Conservation (phyloP, 1,140 invertebrate species). For the Drosophila pseudoananassae region DNA sequence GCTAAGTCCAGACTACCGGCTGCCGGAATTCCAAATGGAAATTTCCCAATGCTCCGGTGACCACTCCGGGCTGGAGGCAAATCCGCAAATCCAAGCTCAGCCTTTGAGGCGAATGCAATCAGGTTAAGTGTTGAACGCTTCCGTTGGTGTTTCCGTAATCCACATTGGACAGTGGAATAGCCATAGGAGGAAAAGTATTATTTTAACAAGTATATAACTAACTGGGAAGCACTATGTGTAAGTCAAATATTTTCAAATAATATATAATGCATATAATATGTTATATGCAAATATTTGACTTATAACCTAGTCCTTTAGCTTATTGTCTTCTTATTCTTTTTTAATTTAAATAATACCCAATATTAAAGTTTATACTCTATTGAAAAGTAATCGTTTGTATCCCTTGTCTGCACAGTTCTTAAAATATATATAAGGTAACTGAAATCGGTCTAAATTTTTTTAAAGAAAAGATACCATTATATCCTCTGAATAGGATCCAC, state of each 20-base stretch:
- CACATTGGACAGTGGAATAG: constrained; percentile 21
- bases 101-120: constrained; percentile 61
- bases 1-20: not conserved
- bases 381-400: too few species aligned
- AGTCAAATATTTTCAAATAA: too few species aligned
- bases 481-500: constrained; percentile 11
- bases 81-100: constrained; percentile 57
- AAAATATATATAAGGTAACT: too few species aligned
- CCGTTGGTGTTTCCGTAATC: constrained; percentile 47
- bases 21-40: constrained; percentile 28
- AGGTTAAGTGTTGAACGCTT: constrained; percentile 63
- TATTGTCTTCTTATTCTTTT: not conserved
- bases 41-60: constrained; percentile 21
- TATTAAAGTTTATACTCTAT: too few species aligned
- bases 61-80: constrained; percentile 12
- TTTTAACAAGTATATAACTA: too few species aligned
- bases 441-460: not conserved
- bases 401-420: not conserved
- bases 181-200: not conserved
- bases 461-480: not conserved
- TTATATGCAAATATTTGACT: too few species aligned
- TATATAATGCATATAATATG: too few species aligned
- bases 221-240: too few species aligned
- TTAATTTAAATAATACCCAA: not conserved
- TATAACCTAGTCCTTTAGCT: too few species aligned